Conservation (phyloP, 2,113 vertebrate species). For the Lepus europaeus region DNA sequence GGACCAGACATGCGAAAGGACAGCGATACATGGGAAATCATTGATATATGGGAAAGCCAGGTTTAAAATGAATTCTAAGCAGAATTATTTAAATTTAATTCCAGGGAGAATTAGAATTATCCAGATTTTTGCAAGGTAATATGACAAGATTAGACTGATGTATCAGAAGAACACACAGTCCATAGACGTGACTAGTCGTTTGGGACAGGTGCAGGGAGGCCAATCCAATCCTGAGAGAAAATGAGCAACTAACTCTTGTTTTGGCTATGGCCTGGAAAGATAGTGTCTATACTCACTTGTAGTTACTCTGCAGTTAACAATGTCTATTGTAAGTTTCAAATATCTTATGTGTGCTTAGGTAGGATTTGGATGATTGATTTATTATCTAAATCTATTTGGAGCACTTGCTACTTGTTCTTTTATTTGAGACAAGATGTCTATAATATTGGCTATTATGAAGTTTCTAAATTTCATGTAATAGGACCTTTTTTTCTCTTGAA, state of each 20-base stretch:
- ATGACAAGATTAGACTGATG: not conserved
- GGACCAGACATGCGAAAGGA: not conserved
- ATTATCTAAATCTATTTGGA: constrained; percentile 6
- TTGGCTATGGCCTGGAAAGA: not conserved
- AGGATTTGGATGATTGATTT: constrained; percentile 35
- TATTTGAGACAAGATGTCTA: constrained; percentile 1
- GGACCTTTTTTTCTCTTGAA: not conserved
- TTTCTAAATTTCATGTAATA: constrained; percentile 48
- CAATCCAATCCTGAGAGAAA: not conserved
- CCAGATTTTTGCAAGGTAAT: not conserved
- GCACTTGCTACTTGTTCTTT: constrained; percentile 22
- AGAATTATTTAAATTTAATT: constrained; percentile 17
- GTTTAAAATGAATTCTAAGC: not conserved
- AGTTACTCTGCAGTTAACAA: not conserved
- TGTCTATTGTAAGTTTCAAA: not conserved
- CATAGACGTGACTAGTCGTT: not conserved
- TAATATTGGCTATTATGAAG: not conserved
- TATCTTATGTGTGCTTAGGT: not conserved
- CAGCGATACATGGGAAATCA: not conserved
- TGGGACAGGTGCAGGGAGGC: not conserved
- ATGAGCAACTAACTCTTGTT: not conserved
- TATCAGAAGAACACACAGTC: not conserved
- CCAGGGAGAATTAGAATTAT: not conserved
- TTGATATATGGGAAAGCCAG: not conserved
- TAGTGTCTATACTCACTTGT: not conserved